Conservation (phyloP, 2,113 vertebrate species). For the Poeciliopsis turrubarensis region DNA sequence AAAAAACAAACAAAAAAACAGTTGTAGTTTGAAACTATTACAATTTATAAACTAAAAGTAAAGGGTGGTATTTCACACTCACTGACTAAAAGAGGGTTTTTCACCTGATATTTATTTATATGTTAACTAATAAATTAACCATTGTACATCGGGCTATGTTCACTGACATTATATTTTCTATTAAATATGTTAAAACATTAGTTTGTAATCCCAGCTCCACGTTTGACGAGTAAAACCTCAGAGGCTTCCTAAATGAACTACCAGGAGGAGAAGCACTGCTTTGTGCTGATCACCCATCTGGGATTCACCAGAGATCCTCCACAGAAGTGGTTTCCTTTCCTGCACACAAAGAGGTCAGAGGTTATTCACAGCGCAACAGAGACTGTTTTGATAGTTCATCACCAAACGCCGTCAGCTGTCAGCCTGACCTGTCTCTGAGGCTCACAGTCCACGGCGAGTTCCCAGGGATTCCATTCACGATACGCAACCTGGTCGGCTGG, state of each 20-base stretch:
- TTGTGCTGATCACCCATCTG: slow-evolving; percentile 95
- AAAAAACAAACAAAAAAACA: background rate
- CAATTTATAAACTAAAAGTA: background rate
- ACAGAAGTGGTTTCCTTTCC: slow-evolving; percentile 93
- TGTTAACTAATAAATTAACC: too few species aligned
- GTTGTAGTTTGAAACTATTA: background rate
- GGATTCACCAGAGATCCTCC: slow-evolving; percentile 92
- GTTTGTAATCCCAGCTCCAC: background rate
- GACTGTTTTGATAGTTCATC: slow-evolving; percentile 4
- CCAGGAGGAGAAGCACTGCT: slow-evolving; percentile 97
- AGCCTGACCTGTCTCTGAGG: slow-evolving; percentile 88
- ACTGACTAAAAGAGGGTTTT: background rate
- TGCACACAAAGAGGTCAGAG: slow-evolving; percentile 61
- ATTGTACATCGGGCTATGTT: too few species aligned
- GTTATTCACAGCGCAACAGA: slow-evolving; percentile 18
- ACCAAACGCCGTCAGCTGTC: background rate
- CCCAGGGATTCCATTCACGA: slow-evolving; percentile 86
- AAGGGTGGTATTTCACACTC: background rate
- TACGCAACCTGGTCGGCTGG: slow-evolving; percentile 63
- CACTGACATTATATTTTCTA: too few species aligned
- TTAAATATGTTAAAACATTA: too few species aligned
- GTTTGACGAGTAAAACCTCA: background rate
- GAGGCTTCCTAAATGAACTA: slow-evolving; percentile 53
- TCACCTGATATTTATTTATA: background rate
- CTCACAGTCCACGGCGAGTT: slow-evolving; percentile 98